These are phyloP conservation scores for Drosophila testacea DNA, from an alignment of 2,888 invertebrate genomes.

Conservation along the genomic window DNA sequence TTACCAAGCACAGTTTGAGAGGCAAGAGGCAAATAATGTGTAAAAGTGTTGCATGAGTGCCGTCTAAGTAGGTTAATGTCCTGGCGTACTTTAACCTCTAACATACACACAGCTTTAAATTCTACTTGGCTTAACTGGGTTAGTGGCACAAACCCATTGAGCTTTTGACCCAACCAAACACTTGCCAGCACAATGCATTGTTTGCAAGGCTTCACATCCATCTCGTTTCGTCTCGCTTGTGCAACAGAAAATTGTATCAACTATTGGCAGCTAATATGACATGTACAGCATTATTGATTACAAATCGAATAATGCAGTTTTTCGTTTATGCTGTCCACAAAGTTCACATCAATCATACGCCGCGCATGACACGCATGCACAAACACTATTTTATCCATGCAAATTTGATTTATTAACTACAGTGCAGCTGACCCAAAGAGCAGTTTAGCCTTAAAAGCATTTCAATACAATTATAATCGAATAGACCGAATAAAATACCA, in stretches of 20 bases:
- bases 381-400: slow-evolving; percentile 2
- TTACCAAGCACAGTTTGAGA: slow-evolving; percentile 52
- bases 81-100: slow-evolving; percentile 74
- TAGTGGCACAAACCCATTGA: slow-evolving; percentile 67
- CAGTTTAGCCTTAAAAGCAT: slow-evolving; percentile 50
- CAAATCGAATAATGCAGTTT: slow-evolving; percentile 66
- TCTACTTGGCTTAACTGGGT: slow-evolving; percentile 59
- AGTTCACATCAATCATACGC: slow-evolving; percentile 54
- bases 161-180: slow-evolving; percentile 46
- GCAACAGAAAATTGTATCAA: slow-evolving; percentile 8
- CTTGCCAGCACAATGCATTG: slow-evolving; percentile 34
- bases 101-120: slow-evolving; percentile 18
- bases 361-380: slow-evolving; percentile 12
- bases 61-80: slow-evolving; percentile 70
- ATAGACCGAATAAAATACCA: background rate
- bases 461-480: slow-evolving; percentile 45
- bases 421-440: slow-evolving; percentile 10
- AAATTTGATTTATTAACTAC: slow-evolving; percentile 53
- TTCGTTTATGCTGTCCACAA: slow-evolving; percentile 19
- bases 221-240: background rate
- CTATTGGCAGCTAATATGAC: slow-evolving; percentile 19
- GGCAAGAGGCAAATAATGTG: slow-evolving; percentile 35
- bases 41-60: slow-evolving; percentile 37
- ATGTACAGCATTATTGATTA: slow-evolving; percentile 61
- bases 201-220: slow-evolving; percentile 8